These are phyloP conservation scores for Rotaria sp. DNA, from an alignment of 2,888 invertebrate genomes.

Conservation along the genomic window DNA sequence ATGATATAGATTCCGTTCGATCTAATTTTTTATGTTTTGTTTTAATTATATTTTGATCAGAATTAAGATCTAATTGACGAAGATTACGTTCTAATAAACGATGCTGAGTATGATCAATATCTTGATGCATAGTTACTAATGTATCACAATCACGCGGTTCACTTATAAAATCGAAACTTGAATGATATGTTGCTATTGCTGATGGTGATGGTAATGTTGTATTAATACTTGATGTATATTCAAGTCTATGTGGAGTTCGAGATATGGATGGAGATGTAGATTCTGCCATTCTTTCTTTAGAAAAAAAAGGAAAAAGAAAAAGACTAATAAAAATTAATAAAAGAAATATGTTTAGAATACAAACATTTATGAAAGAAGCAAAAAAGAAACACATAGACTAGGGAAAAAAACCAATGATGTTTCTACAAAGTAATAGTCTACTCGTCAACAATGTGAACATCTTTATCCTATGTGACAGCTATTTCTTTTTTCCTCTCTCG, in stretches of 20 bases:
- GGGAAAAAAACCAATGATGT: neutral
- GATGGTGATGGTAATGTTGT: neutral
- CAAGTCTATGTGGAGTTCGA: neutral
- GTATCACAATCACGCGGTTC: constrained; percentile 15
- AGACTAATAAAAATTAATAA: neutral
- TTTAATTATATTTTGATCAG: neutral
- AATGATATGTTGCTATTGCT: neutral
- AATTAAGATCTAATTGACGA: neutral
- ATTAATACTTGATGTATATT: neutral
- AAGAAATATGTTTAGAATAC: neutral
- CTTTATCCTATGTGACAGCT: neutral
- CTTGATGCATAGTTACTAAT: neutral
- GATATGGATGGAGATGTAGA: neutral
- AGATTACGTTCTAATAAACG: neutral
- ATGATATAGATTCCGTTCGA: neutral
- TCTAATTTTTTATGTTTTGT: neutral
- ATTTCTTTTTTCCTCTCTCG: neutral
- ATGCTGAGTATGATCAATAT: neutral
- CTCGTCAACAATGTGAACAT: constrained; percentile 8
- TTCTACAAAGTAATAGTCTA: neutral
- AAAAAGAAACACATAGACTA: neutral
- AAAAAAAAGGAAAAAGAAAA: neutral
- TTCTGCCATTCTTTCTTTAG: neutral
- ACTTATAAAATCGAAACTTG: constrained; percentile 1
- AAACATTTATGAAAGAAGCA: neutral